These are phyloP conservation scores for Aphrophora alni DNA, from an alignment of 2,888 invertebrate genomes.

Conservation along the genomic window DNA sequence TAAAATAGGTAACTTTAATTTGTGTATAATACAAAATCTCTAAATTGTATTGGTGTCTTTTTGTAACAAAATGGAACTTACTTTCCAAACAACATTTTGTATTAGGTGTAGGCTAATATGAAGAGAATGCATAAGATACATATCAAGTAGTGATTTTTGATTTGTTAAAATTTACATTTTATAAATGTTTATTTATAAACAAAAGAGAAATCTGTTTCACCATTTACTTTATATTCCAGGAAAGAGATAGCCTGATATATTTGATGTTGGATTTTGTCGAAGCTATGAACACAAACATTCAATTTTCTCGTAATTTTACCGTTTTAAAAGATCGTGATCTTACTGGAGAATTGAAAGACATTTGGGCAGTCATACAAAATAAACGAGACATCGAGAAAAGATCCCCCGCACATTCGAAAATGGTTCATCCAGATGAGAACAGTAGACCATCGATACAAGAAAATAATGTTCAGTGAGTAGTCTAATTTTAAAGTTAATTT, in stretches of 20 bases:
- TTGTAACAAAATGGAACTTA: too few species aligned
- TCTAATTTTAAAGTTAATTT: too few species aligned
- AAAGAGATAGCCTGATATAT: slow-evolving; percentile 70
- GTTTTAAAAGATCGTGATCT: slow-evolving; percentile 73
- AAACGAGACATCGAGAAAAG: slow-evolving; percentile 61
- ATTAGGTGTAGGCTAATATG: too few species aligned
- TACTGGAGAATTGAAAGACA: slow-evolving; percentile 75
- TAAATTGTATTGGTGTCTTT: too few species aligned
- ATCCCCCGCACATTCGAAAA: slow-evolving; percentile 17
- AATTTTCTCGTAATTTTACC: slow-evolving; percentile 62
- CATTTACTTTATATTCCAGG: slow-evolving; percentile 60
- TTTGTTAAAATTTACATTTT: too few species aligned
- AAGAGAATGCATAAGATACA: too few species aligned
- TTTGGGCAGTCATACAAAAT: slow-evolving; percentile 73
- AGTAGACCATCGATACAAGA: slow-evolving; percentile 25
- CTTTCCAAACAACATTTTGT: too few species aligned
- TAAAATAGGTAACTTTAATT: too few species aligned
- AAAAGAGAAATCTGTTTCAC: neutral
- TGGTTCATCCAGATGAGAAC: slow-evolving; percentile 32
- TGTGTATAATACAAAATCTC: too few species aligned
- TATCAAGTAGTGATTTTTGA: too few species aligned
- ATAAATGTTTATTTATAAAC: too few species aligned
- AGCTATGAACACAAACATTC: slow-evolving; percentile 71
- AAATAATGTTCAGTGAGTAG: neutral
- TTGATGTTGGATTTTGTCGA: slow-evolving; percentile 75